These are phyloP conservation scores for Melanotaenia boesemani DNA, from an alignment of 2,797 vertebrate species.

Conservation along the genomic window DNA sequence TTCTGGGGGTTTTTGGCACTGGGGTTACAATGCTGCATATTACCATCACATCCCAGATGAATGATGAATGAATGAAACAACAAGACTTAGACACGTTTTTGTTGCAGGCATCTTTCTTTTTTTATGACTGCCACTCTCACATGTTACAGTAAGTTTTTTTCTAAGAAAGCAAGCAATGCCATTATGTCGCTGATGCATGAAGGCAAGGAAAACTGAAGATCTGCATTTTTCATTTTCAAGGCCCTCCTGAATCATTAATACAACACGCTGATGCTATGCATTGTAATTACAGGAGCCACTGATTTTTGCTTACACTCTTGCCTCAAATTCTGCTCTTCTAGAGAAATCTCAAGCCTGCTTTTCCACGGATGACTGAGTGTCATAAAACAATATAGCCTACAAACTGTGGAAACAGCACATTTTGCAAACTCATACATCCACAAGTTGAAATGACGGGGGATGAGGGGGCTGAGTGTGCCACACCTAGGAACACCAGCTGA, in stretches of 20 bases:
- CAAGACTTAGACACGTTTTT: background rate
- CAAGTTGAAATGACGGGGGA: background rate
- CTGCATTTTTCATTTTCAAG: conserved; percentile 65
- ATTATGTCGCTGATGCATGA: conserved; percentile 12
- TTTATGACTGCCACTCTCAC: conserved; percentile 21
- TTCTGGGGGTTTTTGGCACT: conserved; percentile 11
- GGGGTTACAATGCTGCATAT: conserved; percentile 12
- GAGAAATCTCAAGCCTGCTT: conserved; percentile 22
- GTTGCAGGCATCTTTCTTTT: conserved; percentile 9
- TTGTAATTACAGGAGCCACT: conserved; percentile 54
- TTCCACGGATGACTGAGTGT: conserved; percentile 9
- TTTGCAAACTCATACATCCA: conserved; percentile 9
- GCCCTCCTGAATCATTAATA: conserved; percentile 70
- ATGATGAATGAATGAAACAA: background rate
- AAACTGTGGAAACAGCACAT: conserved; percentile 20
- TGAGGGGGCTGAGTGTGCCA: conserved; percentile 10
- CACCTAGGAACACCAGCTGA: conserved; percentile 29
- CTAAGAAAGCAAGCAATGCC: conserved; percentile 25
- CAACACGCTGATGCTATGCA: conserved; percentile 47
- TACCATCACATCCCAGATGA: background rate
- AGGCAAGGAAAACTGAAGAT: conserved; percentile 35
- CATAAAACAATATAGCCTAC: background rate
- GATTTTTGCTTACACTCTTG: conserved; percentile 45
- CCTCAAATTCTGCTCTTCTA: conserved; percentile 22
- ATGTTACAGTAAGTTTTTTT: conserved; percentile 37